These are phyloP conservation scores for Squalus acanthias DNA, from an alignment of 2,797 vertebrate genomes.

Conservation along the genomic window DNA sequence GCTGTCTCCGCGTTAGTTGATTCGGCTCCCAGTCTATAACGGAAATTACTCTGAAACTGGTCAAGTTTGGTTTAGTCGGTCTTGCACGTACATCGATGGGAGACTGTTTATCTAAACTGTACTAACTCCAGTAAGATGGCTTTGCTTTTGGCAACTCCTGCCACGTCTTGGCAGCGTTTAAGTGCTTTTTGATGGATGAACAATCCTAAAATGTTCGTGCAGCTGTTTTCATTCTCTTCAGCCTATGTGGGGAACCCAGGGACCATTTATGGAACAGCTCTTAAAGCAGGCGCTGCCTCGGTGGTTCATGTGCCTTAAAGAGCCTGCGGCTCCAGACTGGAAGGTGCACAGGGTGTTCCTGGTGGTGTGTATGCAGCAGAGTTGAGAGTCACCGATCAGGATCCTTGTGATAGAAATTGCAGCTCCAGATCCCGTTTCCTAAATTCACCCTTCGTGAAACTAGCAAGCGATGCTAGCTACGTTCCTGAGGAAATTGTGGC, in stretches of 20 bases:
- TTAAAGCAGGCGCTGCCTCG: not conserved
- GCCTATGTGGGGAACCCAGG: not conserved
- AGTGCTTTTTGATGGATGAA: constrained; percentile 30
- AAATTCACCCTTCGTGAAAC: not conserved
- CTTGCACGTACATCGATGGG: not conserved
- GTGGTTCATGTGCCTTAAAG: not conserved
- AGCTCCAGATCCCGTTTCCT: not conserved
- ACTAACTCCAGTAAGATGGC: not conserved
- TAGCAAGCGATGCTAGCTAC: not conserved
- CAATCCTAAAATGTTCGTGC: constrained; percentile 13
- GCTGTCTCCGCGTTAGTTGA: not conserved
- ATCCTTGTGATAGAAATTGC: not conserved
- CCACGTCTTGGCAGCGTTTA: not conserved
- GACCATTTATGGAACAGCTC: constrained; percentile 20
- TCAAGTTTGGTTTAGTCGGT: not conserved
- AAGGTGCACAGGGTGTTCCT: not conserved
- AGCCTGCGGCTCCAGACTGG: not conserved
- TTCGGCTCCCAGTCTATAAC: not conserved
- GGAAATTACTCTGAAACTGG: not conserved
- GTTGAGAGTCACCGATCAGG: not conserved
- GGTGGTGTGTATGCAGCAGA: not conserved
- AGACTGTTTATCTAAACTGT: not conserved
- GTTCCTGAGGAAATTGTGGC: not conserved
- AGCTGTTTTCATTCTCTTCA: constrained; percentile 31
- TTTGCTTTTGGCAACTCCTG: not conserved